phyloP scores from a whole-genome alignment of 1,140 invertebrate genomes.

The Plodia interpunctella region DNA sequence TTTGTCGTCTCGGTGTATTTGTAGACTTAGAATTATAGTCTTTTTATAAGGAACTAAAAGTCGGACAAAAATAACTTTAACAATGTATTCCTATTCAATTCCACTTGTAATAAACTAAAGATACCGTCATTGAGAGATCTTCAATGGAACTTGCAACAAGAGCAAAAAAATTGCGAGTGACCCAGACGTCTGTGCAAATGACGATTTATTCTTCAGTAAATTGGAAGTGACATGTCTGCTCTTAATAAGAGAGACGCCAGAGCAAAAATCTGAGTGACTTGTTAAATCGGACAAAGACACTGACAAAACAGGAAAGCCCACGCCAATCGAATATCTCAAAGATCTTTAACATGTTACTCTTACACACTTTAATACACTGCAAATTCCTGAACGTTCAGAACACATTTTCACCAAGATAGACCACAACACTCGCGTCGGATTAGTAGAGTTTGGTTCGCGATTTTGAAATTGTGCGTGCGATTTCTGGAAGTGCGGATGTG shows the following conservation, averaged over 20 bases:
- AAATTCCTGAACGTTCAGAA: background rate
- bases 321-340: background rate
- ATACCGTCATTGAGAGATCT: conserved; percentile 3
- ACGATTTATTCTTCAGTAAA: conserved; percentile 43
- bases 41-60: conserved; percentile 40
- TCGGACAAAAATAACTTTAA: conserved; percentile 36
- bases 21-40: conserved; percentile 36
- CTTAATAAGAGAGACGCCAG: conserved; percentile 20
- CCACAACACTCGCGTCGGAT: conserved; percentile 6
- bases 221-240: conserved; percentile 39
- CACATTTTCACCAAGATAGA: background rate
- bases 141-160: conserved; percentile 28
- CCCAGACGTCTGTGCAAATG: conserved; percentile 21
- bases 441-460: background rate
- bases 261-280: conserved; percentile 27
- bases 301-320: conserved; percentile 6
- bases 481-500: conserved; percentile 9
- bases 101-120: conserved; percentile 13
- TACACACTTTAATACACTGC: background rate
- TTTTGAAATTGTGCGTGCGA: conserved; percentile 18
- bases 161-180: conserved; percentile 31
- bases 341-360: background rate
- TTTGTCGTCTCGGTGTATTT: conserved; percentile 58
- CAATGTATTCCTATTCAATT: conserved; percentile 22
- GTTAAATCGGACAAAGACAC: conserved; percentile 18